A percentile compares a stretch with the other conserved stretches of the same genome.
Conservation (phyloP, 2,888 invertebrate species). For the Capitulum mitella region DNA sequence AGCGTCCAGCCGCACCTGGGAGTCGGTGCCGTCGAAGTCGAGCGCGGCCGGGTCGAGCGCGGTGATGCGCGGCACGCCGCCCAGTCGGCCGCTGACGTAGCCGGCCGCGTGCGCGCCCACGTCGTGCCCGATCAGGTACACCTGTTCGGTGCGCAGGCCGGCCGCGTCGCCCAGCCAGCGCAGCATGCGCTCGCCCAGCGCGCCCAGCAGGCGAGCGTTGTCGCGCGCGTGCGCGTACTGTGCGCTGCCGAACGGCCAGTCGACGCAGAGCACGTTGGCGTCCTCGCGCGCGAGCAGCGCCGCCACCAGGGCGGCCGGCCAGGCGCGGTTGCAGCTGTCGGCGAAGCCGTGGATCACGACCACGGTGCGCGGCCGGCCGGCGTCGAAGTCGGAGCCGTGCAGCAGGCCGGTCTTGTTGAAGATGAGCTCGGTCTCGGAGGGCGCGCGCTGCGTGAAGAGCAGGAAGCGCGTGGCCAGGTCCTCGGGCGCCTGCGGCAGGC, state of each 20-base stretch:
- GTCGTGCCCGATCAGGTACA: constrained; percentile 38
- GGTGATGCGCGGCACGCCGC: constrained; percentile 29
- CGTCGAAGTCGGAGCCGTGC: background rate
- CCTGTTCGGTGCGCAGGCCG: background rate
- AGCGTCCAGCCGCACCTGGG: background rate
- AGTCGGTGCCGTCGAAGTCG: background rate
- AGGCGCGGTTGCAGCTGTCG: background rate
- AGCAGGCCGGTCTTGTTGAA: background rate
- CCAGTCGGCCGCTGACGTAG: constrained; percentile 46
- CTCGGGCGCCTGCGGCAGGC: background rate
- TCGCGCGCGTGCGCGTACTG: background rate
- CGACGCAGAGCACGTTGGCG: constrained; percentile 1
- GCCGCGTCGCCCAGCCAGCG: background rate
- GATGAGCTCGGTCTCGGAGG: background rate
- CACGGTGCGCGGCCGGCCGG: background rate
- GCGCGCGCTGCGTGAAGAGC: background rate
- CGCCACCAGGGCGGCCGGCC: background rate
- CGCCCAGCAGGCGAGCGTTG: background rate
- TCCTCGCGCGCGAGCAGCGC: background rate
- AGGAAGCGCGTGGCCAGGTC: constrained; percentile 1
- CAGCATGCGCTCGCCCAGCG: background rate
- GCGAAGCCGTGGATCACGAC: constrained; percentile 9
- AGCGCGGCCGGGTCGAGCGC: constrained; percentile 21
- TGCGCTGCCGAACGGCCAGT: background rate
- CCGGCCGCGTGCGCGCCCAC: constrained; percentile 52